Percentiles rank a stretch among this genome's conserved stretches.
Evolutionary conservation across 2,797 vertebrate genomes (phyloP).

Genomic region (Schizopygopsis pylzovi): DNA sequence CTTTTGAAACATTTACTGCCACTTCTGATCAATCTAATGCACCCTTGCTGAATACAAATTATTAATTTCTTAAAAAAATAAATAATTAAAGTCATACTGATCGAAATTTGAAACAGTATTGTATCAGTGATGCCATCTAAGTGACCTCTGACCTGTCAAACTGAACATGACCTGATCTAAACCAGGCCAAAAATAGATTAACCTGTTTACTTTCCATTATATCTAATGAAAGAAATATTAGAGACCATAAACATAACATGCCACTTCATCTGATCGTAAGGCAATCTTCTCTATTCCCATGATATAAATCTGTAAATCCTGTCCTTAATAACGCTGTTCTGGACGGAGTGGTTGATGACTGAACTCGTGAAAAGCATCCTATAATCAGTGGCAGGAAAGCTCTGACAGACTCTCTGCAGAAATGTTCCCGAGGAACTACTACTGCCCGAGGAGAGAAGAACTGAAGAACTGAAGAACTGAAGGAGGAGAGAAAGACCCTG

Average conservation of each 20-base stretch:
- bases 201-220: neutral
- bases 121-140: neutral
- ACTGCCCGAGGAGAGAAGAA: slow-evolving; percentile 12
- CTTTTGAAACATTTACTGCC: neutral
- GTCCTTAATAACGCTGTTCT: neutral
- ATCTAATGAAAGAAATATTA: neutral
- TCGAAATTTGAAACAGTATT: neutral
- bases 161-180: neutral
- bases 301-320: neutral
- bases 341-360: neutral
- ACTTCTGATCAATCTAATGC: neutral
- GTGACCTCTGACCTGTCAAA: neutral
- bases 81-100: too few species aligned
- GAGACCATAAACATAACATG: neutral
- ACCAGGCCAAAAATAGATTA: neutral
- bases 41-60: neutral
- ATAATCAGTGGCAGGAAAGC: neutral
- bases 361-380: slow-evolving; percentile 4
- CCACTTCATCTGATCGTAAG: neutral
- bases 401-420: too few species aligned
- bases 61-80: neutral
- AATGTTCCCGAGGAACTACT: neutral
- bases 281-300: neutral
- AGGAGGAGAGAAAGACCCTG: slow-evolving; percentile 14
- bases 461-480: neutral